Conservation (phyloP, 2,113 vertebrate species). For the Uropsilus gracilis region DNA sequence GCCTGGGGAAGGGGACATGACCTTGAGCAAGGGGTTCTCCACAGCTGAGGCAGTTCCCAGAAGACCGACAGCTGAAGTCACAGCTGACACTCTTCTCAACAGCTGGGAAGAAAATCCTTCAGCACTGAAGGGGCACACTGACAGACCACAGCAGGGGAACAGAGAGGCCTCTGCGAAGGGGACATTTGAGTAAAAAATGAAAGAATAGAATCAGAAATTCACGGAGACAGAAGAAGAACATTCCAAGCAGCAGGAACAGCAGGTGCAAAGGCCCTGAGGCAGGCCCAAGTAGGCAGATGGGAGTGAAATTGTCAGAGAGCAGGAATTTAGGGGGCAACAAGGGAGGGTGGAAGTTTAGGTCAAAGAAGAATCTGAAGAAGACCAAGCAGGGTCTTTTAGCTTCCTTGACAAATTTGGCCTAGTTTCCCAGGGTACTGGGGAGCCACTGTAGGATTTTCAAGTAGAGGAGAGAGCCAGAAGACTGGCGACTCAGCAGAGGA, state of each 20-base stretch:
- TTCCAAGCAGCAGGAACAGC: background rate
- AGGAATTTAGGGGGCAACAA: background rate
- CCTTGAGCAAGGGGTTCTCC: slow-evolving; percentile 2
- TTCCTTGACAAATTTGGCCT: background rate
- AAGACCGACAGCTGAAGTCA: slow-evolving; percentile 62
- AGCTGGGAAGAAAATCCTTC: slow-evolving; percentile 59
- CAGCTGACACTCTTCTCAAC: slow-evolving; percentile 62
- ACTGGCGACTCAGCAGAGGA: background rate
- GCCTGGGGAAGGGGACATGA: background rate
- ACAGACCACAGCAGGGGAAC: background rate
- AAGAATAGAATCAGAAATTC: background rate
- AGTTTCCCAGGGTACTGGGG: too few relatives aligned
- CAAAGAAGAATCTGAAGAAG: too few relatives aligned
- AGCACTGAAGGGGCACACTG: background rate
- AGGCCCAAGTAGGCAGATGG: background rate
- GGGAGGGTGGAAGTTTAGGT: background rate
- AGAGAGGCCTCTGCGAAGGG: background rate
- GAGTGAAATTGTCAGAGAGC: background rate
- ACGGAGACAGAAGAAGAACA: background rate
- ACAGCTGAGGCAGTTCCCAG: slow-evolving; percentile 51
- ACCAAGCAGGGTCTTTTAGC: background rate
- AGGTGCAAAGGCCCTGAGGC: background rate
- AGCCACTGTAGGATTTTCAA: background rate
- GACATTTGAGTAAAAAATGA: background rate
- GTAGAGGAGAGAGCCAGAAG: background rate